A percentile compares a stretch with the other conserved stretches of the same genome.
Evolutionary conservation across 2,888 invertebrate species (phyloP).

Genomic region (Lycophotia porphyrea): DNA sequence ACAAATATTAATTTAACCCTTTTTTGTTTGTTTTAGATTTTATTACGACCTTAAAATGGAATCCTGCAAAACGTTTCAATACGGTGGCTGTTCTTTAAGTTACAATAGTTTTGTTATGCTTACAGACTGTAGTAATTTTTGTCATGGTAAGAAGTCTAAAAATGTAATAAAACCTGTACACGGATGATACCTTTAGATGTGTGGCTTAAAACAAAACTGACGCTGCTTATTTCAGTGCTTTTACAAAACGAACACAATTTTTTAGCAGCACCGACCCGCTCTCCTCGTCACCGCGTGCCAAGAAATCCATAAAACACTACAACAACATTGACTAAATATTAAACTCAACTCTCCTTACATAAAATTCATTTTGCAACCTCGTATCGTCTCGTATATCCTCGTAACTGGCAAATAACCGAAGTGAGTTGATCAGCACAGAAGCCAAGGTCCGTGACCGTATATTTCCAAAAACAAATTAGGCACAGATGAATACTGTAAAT

Average conservation of each 20-base stretch:
- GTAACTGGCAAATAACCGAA: not conserved
- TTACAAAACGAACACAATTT: not conserved
- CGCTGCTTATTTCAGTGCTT: not conserved
- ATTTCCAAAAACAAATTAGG: not conserved
- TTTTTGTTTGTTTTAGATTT: conserved; percentile 20
- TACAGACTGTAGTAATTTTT: accelerated
- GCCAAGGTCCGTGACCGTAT: not conserved
- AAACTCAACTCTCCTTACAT: not conserved
- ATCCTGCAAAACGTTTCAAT: conserved; percentile 15
- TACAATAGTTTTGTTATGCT: conserved; percentile 2
- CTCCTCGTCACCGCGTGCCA: not conserved
- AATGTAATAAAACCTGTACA: not conserved
- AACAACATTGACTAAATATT: not conserved
- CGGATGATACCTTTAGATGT: not conserved
- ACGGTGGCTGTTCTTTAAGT: conserved; percentile 9
- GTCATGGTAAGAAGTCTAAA: conserved; percentile 9
- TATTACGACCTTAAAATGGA: conserved; percentile 30
- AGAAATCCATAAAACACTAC: not conserved
- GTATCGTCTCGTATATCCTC: no score
- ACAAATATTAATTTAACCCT: not conserved
- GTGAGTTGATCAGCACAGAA: not conserved
- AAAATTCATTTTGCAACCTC: not conserved
- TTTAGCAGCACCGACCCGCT: not conserved
- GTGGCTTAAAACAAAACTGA: no score
- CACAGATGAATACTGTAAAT: no score